Base-by-base conservation (phyloP, 2,888 invertebrate genomes). In the Tiliacea aurago region DNA sequence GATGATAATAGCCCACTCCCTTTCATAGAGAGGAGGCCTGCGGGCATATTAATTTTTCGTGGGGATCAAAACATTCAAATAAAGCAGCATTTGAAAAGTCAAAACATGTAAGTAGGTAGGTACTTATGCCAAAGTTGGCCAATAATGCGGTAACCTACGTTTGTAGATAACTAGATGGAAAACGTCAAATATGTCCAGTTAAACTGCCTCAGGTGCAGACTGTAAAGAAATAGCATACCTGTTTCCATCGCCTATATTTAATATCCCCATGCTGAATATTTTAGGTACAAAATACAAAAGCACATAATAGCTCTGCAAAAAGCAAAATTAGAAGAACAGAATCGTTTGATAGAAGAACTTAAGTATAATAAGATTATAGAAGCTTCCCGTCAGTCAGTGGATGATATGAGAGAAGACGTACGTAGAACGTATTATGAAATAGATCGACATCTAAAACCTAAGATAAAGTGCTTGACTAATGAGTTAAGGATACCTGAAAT, bases 291-390 rank as follows among this genome's bases (percentile, higher is more conserved):
- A 91, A 96, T 97, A 15, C 98, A 98, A 90, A 97, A 97, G 89
- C 97, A 97, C 83, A 97, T 98, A 59, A 98, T 98, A 75, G 97
- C 98, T 45, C 92, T 97, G 45, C 98, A 98, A 91, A 97, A 97
- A 89, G 93, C 96, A 2, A 98, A 98, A 93, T 90, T 98, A 75
- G 97, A 97, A 75, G 97, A 98, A 76, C 98, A 98, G 91, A 97
- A 97, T 84, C 97, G 97, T 86, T 89, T 98, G n/a, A 98, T 98
- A 73, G 97, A 98, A 90, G 97, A 98, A 88, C 92, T 98, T 0
- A 98, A 97, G 89, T 93, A 98, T 68, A 97, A 97, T 73, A 97
- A 97, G 91, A 96, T 98, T 43, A 94, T 97, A 61, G 97, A 97
- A 81, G 97, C 97, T 73, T 96, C 97, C 0, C 96, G 96, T 66